Evolutionary conservation across 2,113 vertebrate species (phyloP).

Genomic region (Ammodytes dubius): DNA sequence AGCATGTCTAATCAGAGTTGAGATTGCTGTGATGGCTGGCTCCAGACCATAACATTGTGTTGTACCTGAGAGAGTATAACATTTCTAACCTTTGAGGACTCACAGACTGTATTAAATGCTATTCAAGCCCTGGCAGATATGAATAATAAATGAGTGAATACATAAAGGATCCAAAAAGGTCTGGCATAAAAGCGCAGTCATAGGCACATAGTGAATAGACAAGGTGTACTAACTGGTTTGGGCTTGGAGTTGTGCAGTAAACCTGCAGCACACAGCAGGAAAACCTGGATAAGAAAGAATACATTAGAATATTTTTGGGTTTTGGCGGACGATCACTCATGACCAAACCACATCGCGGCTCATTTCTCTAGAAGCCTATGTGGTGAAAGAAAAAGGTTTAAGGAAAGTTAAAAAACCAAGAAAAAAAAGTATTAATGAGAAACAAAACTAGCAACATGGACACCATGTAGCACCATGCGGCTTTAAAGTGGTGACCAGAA

Average conservation of each 20-base stretch:
- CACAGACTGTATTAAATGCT: constrained; percentile 3
- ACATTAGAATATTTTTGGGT: not conserved
- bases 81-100: constrained; percentile 4
- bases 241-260: not conserved
- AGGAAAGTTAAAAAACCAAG: no score
- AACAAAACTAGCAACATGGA: not conserved
- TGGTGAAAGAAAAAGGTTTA: not conserved
- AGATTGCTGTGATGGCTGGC: not conserved
- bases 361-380: not conserved
- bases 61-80: not conserved
- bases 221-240: not conserved
- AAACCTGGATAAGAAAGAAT: not conserved
- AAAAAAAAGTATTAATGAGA: not conserved
- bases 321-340: not conserved
- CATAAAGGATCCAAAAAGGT: constrained; percentile 16
- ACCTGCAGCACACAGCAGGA: not conserved
- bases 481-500: not conserved
- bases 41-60: constrained; percentile 13
- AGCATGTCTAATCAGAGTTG: not conserved
- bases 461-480: not conserved
- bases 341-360: not conserved
- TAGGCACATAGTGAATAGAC: constrained; percentile 2
- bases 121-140: constrained; percentile 8
- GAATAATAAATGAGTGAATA: constrained; percentile 43
- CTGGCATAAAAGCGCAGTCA: constrained; percentile 23